These are phyloP conservation scores for Tinamus major DNA, from an alignment of 2,797 vertebrate species.

Conservation along the genomic window DNA sequence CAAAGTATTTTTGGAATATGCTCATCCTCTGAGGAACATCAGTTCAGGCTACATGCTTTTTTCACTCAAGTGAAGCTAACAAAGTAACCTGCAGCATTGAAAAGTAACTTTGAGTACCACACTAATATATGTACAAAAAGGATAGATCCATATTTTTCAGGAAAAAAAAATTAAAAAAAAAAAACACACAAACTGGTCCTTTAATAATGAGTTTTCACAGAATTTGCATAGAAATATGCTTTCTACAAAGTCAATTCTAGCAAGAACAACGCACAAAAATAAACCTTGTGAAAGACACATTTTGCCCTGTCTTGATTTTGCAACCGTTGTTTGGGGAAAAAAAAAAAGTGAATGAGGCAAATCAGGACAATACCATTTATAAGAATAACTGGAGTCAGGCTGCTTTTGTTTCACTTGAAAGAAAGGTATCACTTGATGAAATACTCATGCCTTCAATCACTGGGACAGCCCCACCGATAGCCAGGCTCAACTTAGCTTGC, in stretches of 20 bases:
- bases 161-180: not conserved
- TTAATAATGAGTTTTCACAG: not conserved
- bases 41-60: not conserved
- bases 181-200: not conserved
- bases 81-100: not conserved
- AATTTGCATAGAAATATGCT: not conserved
- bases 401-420: rapidly evolving
- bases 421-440: not conserved
- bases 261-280: not conserved
- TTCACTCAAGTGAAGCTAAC: not conserved
- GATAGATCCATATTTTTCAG: not conserved
- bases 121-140: not conserved
- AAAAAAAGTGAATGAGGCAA: not conserved
- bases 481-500: not conserved
- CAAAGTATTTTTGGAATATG: not conserved
- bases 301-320: not conserved
- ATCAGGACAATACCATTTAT: rapidly evolving
- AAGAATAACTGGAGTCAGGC: not conserved
- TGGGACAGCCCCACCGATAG: not conserved
- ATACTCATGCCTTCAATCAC: not conserved
- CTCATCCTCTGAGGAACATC: not conserved
- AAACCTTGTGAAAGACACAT: not conserved
- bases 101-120: not conserved
- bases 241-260: not conserved
- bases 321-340: not conserved